Base-by-base conservation (phyloP, 2,113 vertebrate species). In the Myodes glareolus region DNA sequence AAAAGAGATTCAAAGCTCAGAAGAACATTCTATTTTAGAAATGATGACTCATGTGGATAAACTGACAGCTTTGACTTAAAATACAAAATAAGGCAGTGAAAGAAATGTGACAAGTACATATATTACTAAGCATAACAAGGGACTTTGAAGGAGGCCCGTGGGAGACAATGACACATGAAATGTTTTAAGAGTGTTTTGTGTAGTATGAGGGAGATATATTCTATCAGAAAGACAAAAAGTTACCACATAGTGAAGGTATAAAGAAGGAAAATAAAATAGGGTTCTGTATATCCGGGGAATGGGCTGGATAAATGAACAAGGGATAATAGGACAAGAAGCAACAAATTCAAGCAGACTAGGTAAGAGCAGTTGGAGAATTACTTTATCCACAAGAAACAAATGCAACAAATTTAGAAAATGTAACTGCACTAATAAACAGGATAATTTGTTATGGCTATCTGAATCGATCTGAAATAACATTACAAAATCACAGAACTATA, bases 21-120 rank as follows among this genome's bases (percentile, higher is more conserved):
- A 92, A 92, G n/a, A 82, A 93, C 76, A 92, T 33, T 75, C 76
- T 58, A 45, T 31, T 16, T 68, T 88, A 72, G 65, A 94, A 93
- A 76, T 58, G 65, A 52, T 55, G 36, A 85, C 33, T 72, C 5
- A 86, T 85, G n/a, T 87, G 50, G 55, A 61, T 81, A 92, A 92
- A 39, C 70, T 31, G 72, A 16, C 63, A 50, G 36, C 23, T 23
- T 58, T 73, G 23, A 58, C 55, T 87, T 94, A 87, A 39, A 72
- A 68, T 61, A 94, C 33, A 14, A 61, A 84, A 88, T 67, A 78
- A 47, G 87, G 2, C 1, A 92, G 13, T 61, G 55, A 88, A 94
- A 47, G 67, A 94, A 52, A 90, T n/a, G 36, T 61, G 36, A 29
- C 39, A 89, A 78, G 3, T 93, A 55, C 19, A 55, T 52, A 72